Conservation (phyloP, 2,888 invertebrate species). For the Scaeva pyrastri region DNA sequence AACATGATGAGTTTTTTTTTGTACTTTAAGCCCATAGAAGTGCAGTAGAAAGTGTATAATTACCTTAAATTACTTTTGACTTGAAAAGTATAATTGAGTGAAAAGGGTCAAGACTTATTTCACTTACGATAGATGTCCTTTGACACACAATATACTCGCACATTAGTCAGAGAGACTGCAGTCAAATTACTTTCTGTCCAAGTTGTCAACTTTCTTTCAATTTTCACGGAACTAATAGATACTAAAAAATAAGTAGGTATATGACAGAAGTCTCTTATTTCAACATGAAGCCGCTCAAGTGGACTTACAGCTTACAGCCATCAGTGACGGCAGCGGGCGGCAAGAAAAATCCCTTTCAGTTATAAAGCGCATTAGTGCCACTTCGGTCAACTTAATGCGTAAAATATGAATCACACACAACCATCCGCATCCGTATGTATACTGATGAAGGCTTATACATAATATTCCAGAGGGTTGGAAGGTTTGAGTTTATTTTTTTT, state of each 20-base stretch:
- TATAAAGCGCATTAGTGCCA: constrained; percentile 68
- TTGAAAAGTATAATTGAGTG: constrained; percentile 2
- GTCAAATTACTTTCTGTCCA: constrained; percentile 37
- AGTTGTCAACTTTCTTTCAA: constrained; percentile 44
- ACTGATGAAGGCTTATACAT: not conserved
- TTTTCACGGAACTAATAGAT: constrained; percentile 33
- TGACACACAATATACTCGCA: not conserved
- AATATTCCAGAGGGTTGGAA: not conserved
- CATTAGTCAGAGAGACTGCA: not conserved
- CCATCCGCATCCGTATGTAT: not conserved
- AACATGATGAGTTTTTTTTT: not conserved
- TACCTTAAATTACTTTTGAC: constrained; percentile 32
- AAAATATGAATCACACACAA: constrained; percentile 69
- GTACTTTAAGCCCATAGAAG: constrained; percentile 44
- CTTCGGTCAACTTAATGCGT: constrained; percentile 70
- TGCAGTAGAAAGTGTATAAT: too few species aligned
- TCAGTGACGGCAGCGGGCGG: not conserved
- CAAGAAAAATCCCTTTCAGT: constrained; percentile 67
- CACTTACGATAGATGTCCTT: constrained; percentile 37
- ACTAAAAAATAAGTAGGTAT: too few species aligned
- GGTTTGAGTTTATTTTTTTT: constrained; percentile 11
- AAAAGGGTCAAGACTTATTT: constrained; percentile 54
- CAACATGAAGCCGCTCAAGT: constrained; percentile 70
- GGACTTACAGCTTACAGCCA: constrained; percentile 25
- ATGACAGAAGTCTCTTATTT: constrained; percentile 49